Percentiles rank a stretch among this genome's conserved stretches.
Evolutionary conservation across 2,888 invertebrate species (phyloP).

Genomic region (Eupithecia dodoneata): DNA sequence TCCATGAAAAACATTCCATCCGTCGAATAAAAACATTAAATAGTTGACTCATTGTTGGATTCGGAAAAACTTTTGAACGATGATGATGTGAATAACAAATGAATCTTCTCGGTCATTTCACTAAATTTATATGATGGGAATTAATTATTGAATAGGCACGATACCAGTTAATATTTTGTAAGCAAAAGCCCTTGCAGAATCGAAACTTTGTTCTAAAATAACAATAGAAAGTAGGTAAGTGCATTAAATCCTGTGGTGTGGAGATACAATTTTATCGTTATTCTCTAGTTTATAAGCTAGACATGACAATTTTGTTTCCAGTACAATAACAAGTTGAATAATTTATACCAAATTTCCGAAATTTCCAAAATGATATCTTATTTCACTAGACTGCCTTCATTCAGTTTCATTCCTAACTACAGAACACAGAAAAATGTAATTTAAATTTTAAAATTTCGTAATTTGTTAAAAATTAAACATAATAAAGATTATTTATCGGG

Average conservation of each 20-base stretch:
- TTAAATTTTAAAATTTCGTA: too few relatives aligned
- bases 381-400: not conserved
- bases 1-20: not conserved
- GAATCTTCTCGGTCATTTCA: slow-evolving; percentile 7
- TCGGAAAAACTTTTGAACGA: slow-evolving; percentile 3
- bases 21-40: slow-evolving; percentile 2
- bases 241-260: not conserved
- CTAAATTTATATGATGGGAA: slow-evolving; percentile 17
- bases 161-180: slow-evolving; percentile 11
- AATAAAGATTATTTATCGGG: too few relatives aligned
- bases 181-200: slow-evolving; percentile 18
- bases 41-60: slow-evolving; percentile 2
- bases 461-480: too few relatives aligned
- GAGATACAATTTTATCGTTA: not conserved
- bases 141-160: slow-evolving; percentile 9
- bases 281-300: not conserved
- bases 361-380: not conserved
- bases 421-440: not conserved
- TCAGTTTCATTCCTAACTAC: not conserved
- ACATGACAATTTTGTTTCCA: not conserved
- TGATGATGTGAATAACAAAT: slow-evolving; percentile 8
- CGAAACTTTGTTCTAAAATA: slow-evolving; percentile 27
- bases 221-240: not conserved
- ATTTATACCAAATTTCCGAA: not conserved
- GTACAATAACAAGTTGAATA: not conserved